Percentiles rank a stretch among this genome's conserved stretches.
Conservation (phyloP, 2,113 vertebrate species). For the Stigmatopora argus region DNA sequence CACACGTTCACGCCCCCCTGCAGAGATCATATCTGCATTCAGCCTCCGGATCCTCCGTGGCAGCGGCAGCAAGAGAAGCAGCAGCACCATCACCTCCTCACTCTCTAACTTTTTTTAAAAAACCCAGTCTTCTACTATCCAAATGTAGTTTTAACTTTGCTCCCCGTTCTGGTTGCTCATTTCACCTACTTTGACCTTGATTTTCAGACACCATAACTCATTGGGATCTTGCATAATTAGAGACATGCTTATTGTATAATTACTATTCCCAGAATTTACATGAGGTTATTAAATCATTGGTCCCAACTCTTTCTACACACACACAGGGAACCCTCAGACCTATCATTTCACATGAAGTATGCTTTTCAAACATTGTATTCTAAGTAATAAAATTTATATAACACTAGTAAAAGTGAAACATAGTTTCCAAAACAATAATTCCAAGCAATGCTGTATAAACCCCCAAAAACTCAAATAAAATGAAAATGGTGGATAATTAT, state of each 20-base stretch:
- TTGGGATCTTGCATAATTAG: slow-evolving; percentile 19
- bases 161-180: background rate
- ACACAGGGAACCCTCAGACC: slow-evolving; percentile 1
- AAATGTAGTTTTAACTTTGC: slow-evolving; percentile 6
- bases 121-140: slow-evolving; percentile 3
- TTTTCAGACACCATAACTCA: slow-evolving; percentile 14
- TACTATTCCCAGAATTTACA: background rate
- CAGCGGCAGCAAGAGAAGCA: slow-evolving; percentile 18
- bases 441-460: too few relatives aligned
- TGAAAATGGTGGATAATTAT: too few relatives aligned
- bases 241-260: slow-evolving; percentile 5
- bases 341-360: too few relatives aligned
- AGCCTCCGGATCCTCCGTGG: slow-evolving; percentile 45
- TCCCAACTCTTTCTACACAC: background rate
- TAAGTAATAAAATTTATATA: too few relatives aligned
- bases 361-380: too few relatives aligned
- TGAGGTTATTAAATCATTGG: slow-evolving; percentile 24
- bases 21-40: slow-evolving; percentile 65
- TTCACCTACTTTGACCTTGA: slow-evolving; percentile 10
- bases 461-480: too few relatives aligned
- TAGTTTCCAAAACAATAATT: too few relatives aligned
- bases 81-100: background rate
- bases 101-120: background rate
- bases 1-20: slow-evolving; percentile 61
- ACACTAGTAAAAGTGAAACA: too few relatives aligned